A percentile compares a stretch with the other conserved stretches of the same genome.
Conservation (phyloP, 1,140 invertebrate genomes). For the Drosophila miranda region DNA sequence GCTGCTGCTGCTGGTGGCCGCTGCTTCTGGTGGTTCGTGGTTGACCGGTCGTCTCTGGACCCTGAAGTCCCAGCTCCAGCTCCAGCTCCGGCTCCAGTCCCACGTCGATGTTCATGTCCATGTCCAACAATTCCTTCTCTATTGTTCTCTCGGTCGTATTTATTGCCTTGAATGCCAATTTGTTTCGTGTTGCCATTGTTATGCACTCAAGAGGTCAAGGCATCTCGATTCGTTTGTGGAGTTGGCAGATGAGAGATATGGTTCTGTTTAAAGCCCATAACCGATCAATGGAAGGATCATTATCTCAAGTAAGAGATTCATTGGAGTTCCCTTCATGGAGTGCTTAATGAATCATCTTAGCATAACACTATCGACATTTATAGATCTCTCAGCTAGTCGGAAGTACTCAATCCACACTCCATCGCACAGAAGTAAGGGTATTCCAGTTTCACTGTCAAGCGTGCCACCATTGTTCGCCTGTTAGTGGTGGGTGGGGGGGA, state of each 20-base stretch:
- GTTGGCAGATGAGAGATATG: constrained; percentile 12
- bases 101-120: constrained; percentile 26
- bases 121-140: constrained; percentile 59
- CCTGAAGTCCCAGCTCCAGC: constrained; percentile 2
- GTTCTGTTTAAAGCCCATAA: too few relatives aligned
- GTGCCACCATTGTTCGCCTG: too few relatives aligned
- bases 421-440: constrained; percentile 9
- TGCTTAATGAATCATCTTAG: too few relatives aligned
- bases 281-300: too few relatives aligned
- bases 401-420: too few relatives aligned
- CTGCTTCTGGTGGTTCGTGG: constrained; percentile 23
- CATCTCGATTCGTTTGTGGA: neutral
- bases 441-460: neutral
- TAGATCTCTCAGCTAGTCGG: too few relatives aligned
- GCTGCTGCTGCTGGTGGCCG: constrained; percentile 10
- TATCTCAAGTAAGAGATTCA: too few relatives aligned
- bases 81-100: too few relatives aligned
- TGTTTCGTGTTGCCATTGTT: constrained; percentile 74
- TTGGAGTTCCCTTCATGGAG: too few relatives aligned
- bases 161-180: constrained; percentile 72
- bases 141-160: constrained; percentile 72
- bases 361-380: too few relatives aligned
- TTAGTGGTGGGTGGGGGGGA: too few relatives aligned
- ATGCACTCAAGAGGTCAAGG: constrained; percentile 36
- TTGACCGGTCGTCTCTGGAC: constrained; percentile 20